These are phyloP conservation scores for Pelobates cultripes DNA, from an alignment of 2,797 vertebrate species.

Conservation along the genomic window DNA sequence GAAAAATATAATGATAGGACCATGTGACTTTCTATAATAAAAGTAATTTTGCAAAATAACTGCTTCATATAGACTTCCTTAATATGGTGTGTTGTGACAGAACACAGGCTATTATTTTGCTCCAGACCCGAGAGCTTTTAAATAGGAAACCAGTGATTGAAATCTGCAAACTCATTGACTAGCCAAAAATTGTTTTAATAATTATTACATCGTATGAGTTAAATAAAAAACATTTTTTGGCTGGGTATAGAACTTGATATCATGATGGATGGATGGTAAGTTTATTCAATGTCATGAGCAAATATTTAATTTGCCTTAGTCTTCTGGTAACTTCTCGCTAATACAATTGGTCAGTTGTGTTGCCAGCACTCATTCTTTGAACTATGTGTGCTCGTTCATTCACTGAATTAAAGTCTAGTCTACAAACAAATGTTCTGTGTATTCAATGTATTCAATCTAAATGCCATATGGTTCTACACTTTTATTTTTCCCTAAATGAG, in stretches of 20 bases:
- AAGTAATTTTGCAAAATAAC: neutral
- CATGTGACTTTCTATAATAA: neutral
- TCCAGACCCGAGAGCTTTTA: neutral
- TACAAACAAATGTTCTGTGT: neutral
- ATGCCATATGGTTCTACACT: neutral
- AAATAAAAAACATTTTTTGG: too few relatives aligned
- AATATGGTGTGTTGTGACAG: neutral
- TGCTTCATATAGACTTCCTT: neutral
- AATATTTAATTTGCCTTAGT: conserved; percentile 20
- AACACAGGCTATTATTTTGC: neutral
- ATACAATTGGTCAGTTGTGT: neutral
- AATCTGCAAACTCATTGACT: neutral
- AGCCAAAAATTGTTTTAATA: neutral
- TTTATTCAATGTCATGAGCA: conserved; percentile 17
- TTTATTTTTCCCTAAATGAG: conserved; percentile 12
- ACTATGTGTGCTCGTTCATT: too few relatives aligned
- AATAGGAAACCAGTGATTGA: neutral
- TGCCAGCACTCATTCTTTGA: neutral
- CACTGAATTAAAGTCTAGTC: too few relatives aligned
- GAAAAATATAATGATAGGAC: too few relatives aligned
- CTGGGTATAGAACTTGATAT: neutral
- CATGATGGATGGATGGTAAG: conserved; percentile 27
- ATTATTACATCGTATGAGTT: neutral
- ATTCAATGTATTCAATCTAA: neutral
- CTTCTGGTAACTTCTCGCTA: conserved; percentile 2